phyloP scores from a whole-genome alignment of 2,113 vertebrate genomes.

The Nibea albiflora region DNA sequence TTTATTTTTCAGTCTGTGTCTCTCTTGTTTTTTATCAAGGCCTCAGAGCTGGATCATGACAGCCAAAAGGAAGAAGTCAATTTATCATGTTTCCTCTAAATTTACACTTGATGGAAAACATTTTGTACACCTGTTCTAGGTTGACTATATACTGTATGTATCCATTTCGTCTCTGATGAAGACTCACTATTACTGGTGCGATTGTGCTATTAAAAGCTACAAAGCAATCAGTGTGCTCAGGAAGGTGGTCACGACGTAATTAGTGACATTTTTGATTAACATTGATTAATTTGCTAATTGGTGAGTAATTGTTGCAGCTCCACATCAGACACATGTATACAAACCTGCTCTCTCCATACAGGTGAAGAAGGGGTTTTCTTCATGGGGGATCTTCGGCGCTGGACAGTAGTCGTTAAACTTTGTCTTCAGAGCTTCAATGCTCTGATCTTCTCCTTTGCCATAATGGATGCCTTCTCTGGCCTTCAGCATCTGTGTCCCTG shows the following conservation, averaged over 20 bases:
- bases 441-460: slow-evolving; percentile 66
- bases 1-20: no score
- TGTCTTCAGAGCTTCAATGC: slow-evolving; percentile 68
- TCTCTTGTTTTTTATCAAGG: no score
- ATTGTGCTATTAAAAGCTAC: neutral
- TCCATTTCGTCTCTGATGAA: neutral
- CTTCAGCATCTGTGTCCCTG: slow-evolving; percentile 71
- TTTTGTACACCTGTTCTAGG: neutral
- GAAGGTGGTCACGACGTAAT: neutral
- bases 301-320: neutral
- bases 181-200: neutral
- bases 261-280: neutral
- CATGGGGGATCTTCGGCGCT: slow-evolving; percentile 61
- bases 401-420: slow-evolving; percentile 83
- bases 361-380: slow-evolving; percentile 85
- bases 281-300: neutral
- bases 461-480: slow-evolving; percentile 73
- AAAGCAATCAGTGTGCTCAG: neutral
- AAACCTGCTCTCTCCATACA: slow-evolving; percentile 82
- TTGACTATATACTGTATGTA: neutral
- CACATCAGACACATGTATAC: slow-evolving; percentile 35
- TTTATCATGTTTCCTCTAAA: neutral
- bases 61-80: no score
- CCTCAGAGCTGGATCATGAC: no score
- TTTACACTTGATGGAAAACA: neutral